Percentiles rank a stretch among this genome's conserved stretches.
These are phyloP conservation scores for Poeciliopsis retropinna DNA, from an alignment of 2,113 vertebrate genomes.

Conservation along the genomic window DNA sequence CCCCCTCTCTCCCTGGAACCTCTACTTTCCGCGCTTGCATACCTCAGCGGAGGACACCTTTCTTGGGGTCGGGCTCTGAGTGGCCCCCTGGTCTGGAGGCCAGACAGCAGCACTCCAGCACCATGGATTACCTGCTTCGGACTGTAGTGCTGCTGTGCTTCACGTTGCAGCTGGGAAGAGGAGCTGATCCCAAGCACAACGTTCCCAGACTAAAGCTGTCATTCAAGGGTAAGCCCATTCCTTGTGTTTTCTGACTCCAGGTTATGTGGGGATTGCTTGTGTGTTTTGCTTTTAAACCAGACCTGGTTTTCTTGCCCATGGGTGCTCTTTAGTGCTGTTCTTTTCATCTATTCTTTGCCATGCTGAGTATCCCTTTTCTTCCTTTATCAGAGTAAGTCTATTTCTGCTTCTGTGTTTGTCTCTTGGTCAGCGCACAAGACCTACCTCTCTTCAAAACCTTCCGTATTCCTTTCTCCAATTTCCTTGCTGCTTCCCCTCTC, in stretches of 20 bases:
- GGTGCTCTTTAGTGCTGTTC: conserved; percentile 53
- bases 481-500: conserved; percentile 46
- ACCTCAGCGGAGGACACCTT: conserved; percentile 58
- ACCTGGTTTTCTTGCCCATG: conserved; percentile 28
- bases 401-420: conserved; percentile 47
- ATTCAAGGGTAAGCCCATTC: conserved; percentile 90
- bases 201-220: conserved; percentile 95
- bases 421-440: conserved; percentile 53
- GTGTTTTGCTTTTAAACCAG: conserved; percentile 34
- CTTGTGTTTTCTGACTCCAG: conserved; percentile 43
- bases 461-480: conserved; percentile 42
- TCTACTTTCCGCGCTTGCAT: conserved; percentile 46
- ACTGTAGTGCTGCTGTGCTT: conserved; percentile 90
- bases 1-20: conserved; percentile 36
- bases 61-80: conserved; percentile 72
- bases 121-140: conserved; percentile 94
- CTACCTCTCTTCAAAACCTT: conserved; percentile 42
- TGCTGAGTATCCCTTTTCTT: conserved; percentile 49
- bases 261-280: conserved; percentile 18
- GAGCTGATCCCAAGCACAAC: conserved; percentile 88
- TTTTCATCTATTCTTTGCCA: conserved; percentile 56
- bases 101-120: conserved; percentile 75
- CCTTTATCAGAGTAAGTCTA: conserved; percentile 48
- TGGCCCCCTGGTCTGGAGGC: conserved; percentile 80
- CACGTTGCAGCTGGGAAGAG: conserved; percentile 84